These are phyloP conservation scores for Psix sp. DNA, from an alignment of 1,140 invertebrate genomes.

Conservation along the genomic window DNA sequence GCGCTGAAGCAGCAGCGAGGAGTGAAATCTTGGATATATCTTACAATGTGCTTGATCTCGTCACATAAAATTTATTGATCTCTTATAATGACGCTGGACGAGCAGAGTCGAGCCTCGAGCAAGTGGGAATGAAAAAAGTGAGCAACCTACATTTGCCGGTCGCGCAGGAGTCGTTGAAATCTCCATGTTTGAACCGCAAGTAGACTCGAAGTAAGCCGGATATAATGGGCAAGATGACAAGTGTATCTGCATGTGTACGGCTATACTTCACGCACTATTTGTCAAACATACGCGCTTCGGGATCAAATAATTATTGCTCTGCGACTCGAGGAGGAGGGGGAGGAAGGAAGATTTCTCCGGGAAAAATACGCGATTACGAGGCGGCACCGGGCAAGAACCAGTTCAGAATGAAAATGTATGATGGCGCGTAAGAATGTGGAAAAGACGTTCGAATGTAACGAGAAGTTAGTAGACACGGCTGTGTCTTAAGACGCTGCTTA, in stretches of 20 bases:
- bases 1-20: too few relatives aligned
- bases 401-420: constrained; percentile 44
- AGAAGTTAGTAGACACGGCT: constrained; percentile 16
- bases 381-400: too few relatives aligned
- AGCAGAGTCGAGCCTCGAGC: not conserved
- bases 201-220: constrained; percentile 21
- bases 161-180: constrained; percentile 15
- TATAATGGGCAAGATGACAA: constrained; percentile 29
- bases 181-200: not conserved
- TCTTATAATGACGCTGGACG: not conserved
- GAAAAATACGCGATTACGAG: too few relatives aligned
- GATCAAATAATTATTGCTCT: constrained; percentile 31
- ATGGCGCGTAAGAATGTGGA: constrained; percentile 43
- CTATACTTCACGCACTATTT: constrained; percentile 40
- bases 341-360: too few relatives aligned
- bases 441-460: constrained; percentile 25
- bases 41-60: not conserved
- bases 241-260: constrained; percentile 17
- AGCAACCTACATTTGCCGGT: constrained; percentile 15
- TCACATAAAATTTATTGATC: not conserved
- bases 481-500: constrained; percentile 12
- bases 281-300: not conserved
- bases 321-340: too few relatives aligned
- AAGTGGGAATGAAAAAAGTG: constrained; percentile 1
- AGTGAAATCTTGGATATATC: too few relatives aligned